Evolutionary conservation across 37 sponge, comb jelly and placozoan species (phyloP).

Genomic region (Eunapius fragilis): DNA sequence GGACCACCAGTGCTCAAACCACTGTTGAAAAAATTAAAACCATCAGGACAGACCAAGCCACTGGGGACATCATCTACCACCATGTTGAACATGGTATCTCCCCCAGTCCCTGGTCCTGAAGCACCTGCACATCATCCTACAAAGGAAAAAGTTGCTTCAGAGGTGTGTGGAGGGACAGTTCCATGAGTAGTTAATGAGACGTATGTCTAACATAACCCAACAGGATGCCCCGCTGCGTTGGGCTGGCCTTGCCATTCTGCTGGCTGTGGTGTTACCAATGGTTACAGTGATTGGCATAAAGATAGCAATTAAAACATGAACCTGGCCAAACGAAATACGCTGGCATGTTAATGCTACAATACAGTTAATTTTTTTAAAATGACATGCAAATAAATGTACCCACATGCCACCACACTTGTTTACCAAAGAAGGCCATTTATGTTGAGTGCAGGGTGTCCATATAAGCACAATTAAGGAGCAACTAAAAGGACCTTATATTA

Average conservation of each 20-base stretch:
- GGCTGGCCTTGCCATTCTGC: constrained; percentile 1
- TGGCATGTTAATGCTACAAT: not conserved
- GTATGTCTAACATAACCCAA: not conserved
- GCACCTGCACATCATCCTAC: not conserved
- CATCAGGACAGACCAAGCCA: not conserved
- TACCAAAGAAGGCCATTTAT: no score
- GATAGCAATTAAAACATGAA: constrained; percentile 7
- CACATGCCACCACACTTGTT: not conserved
- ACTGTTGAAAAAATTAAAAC: not conserved
- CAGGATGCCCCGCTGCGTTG: constrained; percentile 53
- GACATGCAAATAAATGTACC: not conserved
- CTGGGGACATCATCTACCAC: not conserved
- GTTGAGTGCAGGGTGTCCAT: no score
- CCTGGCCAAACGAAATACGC: not conserved
- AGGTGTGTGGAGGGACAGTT: not conserved
- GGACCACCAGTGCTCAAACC: not conserved
- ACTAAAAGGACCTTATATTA: no score
- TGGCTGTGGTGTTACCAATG: not conserved
- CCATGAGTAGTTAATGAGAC: not conserved
- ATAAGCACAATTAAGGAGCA: no score
- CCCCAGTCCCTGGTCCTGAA: not conserved
- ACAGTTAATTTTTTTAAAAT: no score
- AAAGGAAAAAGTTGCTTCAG: not conserved
- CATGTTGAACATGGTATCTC: not conserved
- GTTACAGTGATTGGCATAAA: constrained; percentile 6